A percentile compares a stretch with the other conserved stretches of the same genome.
Evolutionary conservation across 2,888 invertebrate genomes (phyloP).

Genomic region (Zootermopsis nevadensis): DNA sequence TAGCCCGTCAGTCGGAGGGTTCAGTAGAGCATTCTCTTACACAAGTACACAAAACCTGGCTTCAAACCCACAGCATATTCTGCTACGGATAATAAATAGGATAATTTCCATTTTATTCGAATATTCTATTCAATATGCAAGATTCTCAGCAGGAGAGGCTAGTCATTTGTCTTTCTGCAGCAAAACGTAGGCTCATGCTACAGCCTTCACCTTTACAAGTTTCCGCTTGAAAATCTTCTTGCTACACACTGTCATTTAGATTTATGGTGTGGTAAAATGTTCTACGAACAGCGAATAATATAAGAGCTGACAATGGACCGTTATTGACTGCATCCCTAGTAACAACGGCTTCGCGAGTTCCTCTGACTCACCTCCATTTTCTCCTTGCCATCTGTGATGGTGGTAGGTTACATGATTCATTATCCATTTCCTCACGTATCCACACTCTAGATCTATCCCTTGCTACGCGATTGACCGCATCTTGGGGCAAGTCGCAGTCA

Average conservation of each 20-base stretch:
- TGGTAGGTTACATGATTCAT: not conserved
- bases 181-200: too few relatives aligned
- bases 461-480: too few relatives aligned
- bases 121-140: too few relatives aligned
- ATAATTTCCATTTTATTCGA: too few relatives aligned
- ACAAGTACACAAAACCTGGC: too few relatives aligned
- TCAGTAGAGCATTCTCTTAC: too few relatives aligned
- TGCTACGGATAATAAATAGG: too few relatives aligned
- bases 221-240: not conserved
- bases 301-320: not conserved
- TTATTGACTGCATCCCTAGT: not conserved
- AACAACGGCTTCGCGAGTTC: not conserved
- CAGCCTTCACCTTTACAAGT: not conserved
- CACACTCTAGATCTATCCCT: not conserved
- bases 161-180: too few relatives aligned
- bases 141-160: too few relatives aligned
- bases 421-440: not conserved
- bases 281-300: not conserved
- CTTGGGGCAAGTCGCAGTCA: too few relatives aligned
- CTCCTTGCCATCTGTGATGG: not conserved
- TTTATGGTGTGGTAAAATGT: slow-evolving; percentile 14
- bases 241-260: not conserved
- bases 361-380: not conserved
- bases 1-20: too few relatives aligned
- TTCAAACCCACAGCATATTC: too few relatives aligned